phyloP scores from a whole-genome alignment of 1,140 invertebrate species.

The Saxidomus purpurata region DNA sequence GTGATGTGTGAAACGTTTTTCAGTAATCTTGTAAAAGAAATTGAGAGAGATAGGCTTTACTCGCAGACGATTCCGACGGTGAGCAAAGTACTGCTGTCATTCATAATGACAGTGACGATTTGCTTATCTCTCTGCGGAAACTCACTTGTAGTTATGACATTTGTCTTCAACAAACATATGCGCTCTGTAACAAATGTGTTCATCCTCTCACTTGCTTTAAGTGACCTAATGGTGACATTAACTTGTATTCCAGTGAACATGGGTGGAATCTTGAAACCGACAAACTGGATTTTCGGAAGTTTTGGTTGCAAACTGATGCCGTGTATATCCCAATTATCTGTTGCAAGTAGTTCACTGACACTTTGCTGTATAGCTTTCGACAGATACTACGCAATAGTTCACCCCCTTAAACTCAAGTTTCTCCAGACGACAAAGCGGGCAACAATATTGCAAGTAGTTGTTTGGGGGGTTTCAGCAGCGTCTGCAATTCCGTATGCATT shows the following conservation, averaged over 20 bases:
- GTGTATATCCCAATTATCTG: constrained; percentile 74
- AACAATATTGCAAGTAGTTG: constrained; percentile 93
- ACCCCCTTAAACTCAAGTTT: constrained; percentile 90
- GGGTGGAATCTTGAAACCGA: constrained; percentile 54
- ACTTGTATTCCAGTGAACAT: constrained; percentile 76
- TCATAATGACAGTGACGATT: constrained; percentile 55
- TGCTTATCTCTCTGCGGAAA: constrained; percentile 74
- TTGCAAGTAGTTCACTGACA: constrained; percentile 77
- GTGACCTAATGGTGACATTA: constrained; percentile 74
- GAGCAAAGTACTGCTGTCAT: constrained; percentile 41
- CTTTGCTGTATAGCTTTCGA: constrained; percentile 81
- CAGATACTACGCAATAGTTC: constrained; percentile 79
- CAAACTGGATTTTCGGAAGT: constrained; percentile 75
- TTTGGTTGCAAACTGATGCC: constrained; percentile 77
- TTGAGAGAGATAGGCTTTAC: constrained; percentile 17
- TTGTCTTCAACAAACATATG: constrained; percentile 76
- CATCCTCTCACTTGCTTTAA: constrained; percentile 78
- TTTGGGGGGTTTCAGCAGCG: constrained; percentile 95
- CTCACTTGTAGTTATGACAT: constrained; percentile 74
- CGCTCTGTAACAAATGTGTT: constrained; percentile 81
- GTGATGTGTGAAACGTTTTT: background rate
- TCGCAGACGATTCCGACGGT: constrained; percentile 17
- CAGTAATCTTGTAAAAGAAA: background rate
- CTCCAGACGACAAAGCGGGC: constrained; percentile 88
- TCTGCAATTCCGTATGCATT: constrained; percentile 70